A percentile compares a stretch with the other conserved stretches of the same genome.
phyloP scores from a whole-genome alignment of 2,888 invertebrate species.

The Lottia scabra region DNA sequence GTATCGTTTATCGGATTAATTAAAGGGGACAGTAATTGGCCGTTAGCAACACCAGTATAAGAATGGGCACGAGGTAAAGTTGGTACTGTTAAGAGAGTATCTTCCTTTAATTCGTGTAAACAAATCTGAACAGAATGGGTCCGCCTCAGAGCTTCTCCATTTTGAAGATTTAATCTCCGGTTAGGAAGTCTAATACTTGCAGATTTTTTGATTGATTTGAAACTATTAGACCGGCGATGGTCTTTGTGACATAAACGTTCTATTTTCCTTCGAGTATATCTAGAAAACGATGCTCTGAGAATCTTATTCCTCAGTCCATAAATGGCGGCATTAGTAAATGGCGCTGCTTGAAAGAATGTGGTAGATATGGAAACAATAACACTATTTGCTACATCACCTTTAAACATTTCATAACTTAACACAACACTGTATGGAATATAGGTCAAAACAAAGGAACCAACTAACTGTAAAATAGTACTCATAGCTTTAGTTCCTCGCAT shows the following conservation, averaged over 20 bases:
- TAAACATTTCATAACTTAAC: conserved; percentile 38
- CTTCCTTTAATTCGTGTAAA: conserved; percentile 23
- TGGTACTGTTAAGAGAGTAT: conserved; percentile 15
- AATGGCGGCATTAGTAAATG: conserved; percentile 55
- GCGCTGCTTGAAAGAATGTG: conserved; percentile 54
- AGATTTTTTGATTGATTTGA: conserved; percentile 31
- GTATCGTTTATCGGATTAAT: not conserved
- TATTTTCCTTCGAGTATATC: conserved; percentile 47
- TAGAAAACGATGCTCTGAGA: conserved; percentile 52
- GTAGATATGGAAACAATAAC: conserved; percentile 48
- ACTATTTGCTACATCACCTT: conserved; percentile 34
- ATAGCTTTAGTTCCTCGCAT: conserved; percentile 59
- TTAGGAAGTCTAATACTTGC: conserved; percentile 25
- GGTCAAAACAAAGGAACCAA: conserved; percentile 55
- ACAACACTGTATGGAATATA: conserved; percentile 58
- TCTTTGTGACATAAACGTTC: conserved; percentile 52
- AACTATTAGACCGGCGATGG: conserved; percentile 47
- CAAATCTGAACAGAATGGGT: conserved; percentile 25
- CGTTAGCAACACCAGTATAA: conserved; percentile 34
- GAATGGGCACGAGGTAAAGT: conserved; percentile 43
- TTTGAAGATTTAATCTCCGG: conserved; percentile 25
- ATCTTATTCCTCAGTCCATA: conserved; percentile 60
- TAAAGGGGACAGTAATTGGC: not conserved
- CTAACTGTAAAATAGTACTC: conserved; percentile 58
- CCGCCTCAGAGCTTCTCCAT: conserved; percentile 17